phyloP scores from a whole-genome alignment of 2,888 invertebrate genomes.

The Drosophila ezoana region DNA sequence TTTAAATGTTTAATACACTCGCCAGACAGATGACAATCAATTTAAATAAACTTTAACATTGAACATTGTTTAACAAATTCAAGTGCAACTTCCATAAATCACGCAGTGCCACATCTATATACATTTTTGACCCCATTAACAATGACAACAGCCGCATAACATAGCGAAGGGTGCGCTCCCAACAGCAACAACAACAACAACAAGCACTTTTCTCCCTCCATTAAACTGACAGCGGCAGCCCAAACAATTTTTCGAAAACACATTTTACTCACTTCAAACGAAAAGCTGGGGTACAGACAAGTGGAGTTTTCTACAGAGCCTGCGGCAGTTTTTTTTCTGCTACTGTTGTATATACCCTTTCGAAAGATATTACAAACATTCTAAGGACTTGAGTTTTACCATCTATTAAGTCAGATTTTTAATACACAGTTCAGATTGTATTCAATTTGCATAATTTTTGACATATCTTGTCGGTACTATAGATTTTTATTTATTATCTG shows the following conservation, averaged over 20 bases:
- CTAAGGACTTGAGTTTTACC: too few species aligned
- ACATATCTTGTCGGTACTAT: too few species aligned
- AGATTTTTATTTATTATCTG: too few species aligned
- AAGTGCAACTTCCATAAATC: conserved; percentile 60
- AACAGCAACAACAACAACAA: conserved; percentile 9
- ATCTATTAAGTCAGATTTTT: too few species aligned
- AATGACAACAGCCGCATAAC: conserved; percentile 42
- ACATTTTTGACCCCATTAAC: conserved; percentile 63
- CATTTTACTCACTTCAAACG: conserved; percentile 67
- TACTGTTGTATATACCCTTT: conserved; percentile 29
- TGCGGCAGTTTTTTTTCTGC: conserved; percentile 21
- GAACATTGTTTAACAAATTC: conserved; percentile 32
- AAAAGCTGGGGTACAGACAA: conserved; percentile 33
- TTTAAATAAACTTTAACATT: conserved; percentile 54
- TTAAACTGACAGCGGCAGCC: conserved; percentile 58
- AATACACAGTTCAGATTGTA: too few species aligned
- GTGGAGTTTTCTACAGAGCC: conserved; percentile 47
- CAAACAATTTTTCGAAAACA: conserved; percentile 43
- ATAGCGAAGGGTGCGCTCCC: conserved; percentile 27
- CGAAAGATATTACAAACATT: background rate
- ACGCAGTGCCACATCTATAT: conserved; percentile 9
- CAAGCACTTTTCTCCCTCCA: background rate
- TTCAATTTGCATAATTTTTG: too few species aligned
- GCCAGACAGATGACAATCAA: conserved; percentile 44
- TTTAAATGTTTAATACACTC: conserved; percentile 40